Evolutionary conservation across 1,140 invertebrate genomes (phyloP).

Genomic region (Pseudomyrmex sp.): DNA sequence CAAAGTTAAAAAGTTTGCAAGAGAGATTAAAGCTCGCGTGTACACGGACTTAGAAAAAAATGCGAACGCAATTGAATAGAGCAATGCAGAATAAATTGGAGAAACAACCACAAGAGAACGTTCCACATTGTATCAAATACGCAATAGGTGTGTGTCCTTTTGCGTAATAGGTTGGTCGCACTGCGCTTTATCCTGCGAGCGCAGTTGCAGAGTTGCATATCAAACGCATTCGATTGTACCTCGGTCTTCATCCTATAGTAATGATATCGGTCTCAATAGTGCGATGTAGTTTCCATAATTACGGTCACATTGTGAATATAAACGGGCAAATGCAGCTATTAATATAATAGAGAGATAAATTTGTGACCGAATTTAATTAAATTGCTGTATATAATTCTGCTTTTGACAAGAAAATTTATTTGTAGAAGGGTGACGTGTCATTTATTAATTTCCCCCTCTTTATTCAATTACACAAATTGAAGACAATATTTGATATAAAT

Average conservation of each 20-base stretch:
- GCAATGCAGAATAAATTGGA: background rate
- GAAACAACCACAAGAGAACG: background rate
- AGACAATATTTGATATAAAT: too few species aligned
- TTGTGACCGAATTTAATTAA: conserved; percentile 1
- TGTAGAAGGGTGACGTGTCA: too few species aligned
- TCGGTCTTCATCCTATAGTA: background rate
- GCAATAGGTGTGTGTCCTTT: background rate
- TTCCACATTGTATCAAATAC: conserved; percentile 6
- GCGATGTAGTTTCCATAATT: background rate
- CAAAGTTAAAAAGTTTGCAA: conserved; percentile 66
- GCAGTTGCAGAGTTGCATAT: conserved; percentile 1
- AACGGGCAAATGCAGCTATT: background rate
- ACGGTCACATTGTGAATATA: background rate
- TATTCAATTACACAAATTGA: too few species aligned
- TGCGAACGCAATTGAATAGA: background rate
- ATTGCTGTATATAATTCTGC: background rate
- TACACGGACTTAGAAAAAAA: background rate
- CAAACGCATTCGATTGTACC: background rate
- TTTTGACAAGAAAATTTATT: too few species aligned
- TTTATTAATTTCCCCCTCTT: too few species aligned
- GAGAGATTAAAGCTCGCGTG: conserved; percentile 70
- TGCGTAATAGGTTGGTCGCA: background rate
- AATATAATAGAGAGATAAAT: background rate
- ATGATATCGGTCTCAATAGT: conserved; percentile 3
- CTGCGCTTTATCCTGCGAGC: background rate